phyloP scores from a whole-genome alignment of 2,797 vertebrate species.

The Pitangus sulphuratus region DNA sequence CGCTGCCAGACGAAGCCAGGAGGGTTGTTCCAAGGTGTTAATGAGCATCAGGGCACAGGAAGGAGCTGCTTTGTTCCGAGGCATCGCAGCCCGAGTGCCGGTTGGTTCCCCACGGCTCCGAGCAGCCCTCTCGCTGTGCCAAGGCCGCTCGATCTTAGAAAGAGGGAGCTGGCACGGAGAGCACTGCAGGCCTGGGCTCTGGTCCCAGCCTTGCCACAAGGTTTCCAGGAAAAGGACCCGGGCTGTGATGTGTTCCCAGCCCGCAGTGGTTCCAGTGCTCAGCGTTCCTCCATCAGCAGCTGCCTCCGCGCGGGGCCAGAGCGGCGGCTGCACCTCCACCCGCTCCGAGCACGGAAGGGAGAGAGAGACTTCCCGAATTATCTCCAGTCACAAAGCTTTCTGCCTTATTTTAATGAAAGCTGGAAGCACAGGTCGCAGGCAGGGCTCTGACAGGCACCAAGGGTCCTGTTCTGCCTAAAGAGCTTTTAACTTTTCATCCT shows the following conservation, averaged over 20 bases:
- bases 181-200: background rate
- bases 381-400: background rate
- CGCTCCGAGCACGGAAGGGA: background rate
- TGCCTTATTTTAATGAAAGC: background rate
- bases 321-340: background rate
- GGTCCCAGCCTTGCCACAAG: slow-evolving; percentile 11
- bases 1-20: fast-evolving
- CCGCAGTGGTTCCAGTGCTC: background rate
- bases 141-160: background rate
- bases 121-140: background rate
- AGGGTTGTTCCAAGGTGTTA: background rate
- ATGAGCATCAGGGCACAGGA: background rate
- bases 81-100: fast-evolving
- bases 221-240: slow-evolving; percentile 22
- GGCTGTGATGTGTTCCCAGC: background rate
- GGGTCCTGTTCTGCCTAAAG: fast-evolving
- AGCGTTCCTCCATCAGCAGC: background rate
- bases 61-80: background rate
- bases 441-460: background rate
- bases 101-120: background rate
- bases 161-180: slow-evolving; percentile 21
- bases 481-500: background rate
- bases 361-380: background rate
- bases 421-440: background rate
- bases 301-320: background rate